phyloP scores from a whole-genome alignment of 1,140 invertebrate genomes.

The Sitobion miscanthi region DNA sequence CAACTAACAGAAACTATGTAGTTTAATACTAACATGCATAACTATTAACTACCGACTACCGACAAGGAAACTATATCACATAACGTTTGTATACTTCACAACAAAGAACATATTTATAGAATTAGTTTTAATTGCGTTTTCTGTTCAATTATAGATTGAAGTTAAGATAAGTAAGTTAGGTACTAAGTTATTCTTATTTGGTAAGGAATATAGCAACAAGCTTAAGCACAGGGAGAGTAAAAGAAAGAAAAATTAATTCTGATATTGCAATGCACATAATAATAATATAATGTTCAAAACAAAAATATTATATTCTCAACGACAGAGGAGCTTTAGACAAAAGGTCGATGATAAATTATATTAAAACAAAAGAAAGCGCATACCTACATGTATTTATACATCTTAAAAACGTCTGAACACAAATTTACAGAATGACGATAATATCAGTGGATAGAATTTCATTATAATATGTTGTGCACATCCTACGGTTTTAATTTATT shows the following conservation, averaged over 20 bases:
- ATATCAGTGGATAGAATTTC: background rate
- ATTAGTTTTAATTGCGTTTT: conserved; percentile 49
- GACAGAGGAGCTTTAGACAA: background rate
- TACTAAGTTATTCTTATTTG: background rate
- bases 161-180: background rate
- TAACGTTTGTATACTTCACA: background rate
- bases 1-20: background rate
- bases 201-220: background rate
- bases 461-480: background rate
- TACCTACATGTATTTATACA: background rate
- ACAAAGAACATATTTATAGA: conserved; percentile 38
- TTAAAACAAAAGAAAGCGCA: background rate
- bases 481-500: background rate
- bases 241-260: background rate
- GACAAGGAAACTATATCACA: background rate
- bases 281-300: background rate
- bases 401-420: background rate
- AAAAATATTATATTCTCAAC: conserved; percentile 1
- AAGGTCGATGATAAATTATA: background rate
- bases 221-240: background rate
- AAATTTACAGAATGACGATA: conserved; percentile 5
- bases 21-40: background rate
- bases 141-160: conserved; percentile 48
- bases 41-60: background rate
- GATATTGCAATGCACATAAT: background rate